Evolutionary conservation across 2,113 vertebrate species (phyloP).

Genomic region (Thunnus thynnus): DNA sequence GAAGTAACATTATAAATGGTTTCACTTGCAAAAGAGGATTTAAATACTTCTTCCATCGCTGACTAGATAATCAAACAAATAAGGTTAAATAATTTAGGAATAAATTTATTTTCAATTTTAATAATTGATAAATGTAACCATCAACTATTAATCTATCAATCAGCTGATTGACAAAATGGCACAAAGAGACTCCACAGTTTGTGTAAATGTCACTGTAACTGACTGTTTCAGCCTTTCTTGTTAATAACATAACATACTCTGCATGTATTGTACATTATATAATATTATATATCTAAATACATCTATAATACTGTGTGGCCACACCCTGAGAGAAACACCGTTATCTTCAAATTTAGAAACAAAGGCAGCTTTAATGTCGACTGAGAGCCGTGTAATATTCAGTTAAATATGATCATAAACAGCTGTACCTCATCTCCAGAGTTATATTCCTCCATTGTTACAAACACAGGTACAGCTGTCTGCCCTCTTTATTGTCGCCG

Average conservation of each 20-base stretch:
- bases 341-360: background rate
- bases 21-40: too few relatives aligned
- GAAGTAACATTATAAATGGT: too few relatives aligned
- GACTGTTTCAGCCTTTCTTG: too few relatives aligned
- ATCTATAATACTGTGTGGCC: slow-evolving; percentile 10
- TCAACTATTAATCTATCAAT: too few relatives aligned
- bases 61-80: too few relatives aligned
- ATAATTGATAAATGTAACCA: too few relatives aligned
- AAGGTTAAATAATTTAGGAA: too few relatives aligned
- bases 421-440: slow-evolving; percentile 80
- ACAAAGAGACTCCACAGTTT: background rate
- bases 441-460: slow-evolving; percentile 83
- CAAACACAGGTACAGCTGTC: background rate
- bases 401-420: background rate
- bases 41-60: too few relatives aligned
- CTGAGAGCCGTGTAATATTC: fast-evolving
- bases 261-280: too few relatives aligned
- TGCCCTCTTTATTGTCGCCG: background rate
- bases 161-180: too few relatives aligned
- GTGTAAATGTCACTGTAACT: background rate
- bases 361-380: background rate
- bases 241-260: background rate
- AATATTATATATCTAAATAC: background rate
- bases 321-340: slow-evolving; percentile 36
- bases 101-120: too few relatives aligned